phyloP scores from a whole-genome alignment of 1,140 invertebrate species.

The Euura lappo region DNA sequence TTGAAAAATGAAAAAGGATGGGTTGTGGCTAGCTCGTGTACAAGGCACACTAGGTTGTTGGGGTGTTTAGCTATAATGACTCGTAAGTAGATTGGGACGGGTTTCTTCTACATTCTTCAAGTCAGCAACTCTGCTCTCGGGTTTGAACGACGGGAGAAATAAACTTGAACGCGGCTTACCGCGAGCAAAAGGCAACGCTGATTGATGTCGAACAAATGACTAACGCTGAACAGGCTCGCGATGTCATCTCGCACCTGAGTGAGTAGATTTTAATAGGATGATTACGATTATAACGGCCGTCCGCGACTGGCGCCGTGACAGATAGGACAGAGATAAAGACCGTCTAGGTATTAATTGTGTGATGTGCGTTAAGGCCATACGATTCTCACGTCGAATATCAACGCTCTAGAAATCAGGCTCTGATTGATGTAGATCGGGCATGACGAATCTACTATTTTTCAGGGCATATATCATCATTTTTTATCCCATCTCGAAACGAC shows the following conservation, averaged over 20 bases:
- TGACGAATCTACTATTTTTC: too few relatives aligned
- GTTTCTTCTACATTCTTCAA: background rate
- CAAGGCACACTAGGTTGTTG: background rate
- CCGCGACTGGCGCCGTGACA: background rate
- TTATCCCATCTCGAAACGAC: too few relatives aligned
- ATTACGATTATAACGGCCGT: background rate
- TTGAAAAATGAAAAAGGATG: background rate
- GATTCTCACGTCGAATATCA: too few relatives aligned
- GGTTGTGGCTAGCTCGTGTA: background rate
- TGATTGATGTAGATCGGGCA: too few relatives aligned
- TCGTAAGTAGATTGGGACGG: background rate
- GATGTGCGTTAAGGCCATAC: too few relatives aligned
- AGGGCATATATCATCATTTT: too few relatives aligned
- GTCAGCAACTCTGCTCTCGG: too few relatives aligned
- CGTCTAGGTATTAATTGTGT: background rate
- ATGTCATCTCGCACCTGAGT: background rate
- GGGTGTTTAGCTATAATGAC: background rate
- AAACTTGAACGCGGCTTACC: background rate
- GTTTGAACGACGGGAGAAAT: too few relatives aligned
- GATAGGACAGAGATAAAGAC: background rate
- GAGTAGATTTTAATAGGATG: constrained; percentile 5
- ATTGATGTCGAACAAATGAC: constrained; percentile 1
- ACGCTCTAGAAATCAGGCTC: too few relatives aligned
- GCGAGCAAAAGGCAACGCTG: background rate
- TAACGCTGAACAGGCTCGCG: background rate